Conservation (phyloP, 2,888 invertebrate species). For the Hypolimnas misippus region DNA sequence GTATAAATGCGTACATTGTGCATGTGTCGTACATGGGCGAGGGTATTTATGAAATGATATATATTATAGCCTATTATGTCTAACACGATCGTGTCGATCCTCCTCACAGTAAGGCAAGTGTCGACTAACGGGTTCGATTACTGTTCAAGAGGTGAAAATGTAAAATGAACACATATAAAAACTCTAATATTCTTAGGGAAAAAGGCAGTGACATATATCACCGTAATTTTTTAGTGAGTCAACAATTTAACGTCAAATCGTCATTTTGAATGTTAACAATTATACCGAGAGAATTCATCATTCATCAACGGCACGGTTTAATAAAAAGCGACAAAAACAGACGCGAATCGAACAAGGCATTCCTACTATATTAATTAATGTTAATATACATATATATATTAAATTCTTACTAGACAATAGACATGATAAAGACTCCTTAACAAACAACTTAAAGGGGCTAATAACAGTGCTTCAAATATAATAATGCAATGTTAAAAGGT, state of each 20-base stretch:
- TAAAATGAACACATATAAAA: slow-evolving; percentile 68
- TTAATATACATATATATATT: slow-evolving; percentile 68
- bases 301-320: slow-evolving; percentile 66
- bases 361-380: slow-evolving; percentile 70
- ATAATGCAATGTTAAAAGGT: slow-evolving; percentile 74
- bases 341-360: slow-evolving; percentile 77
- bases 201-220: slow-evolving; percentile 69
- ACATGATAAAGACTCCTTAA: slow-evolving; percentile 82
- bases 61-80: background rate
- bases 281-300: slow-evolving; percentile 52
- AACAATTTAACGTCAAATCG: slow-evolving; percentile 55
- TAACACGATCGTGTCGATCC: background rate
- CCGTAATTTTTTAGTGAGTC: slow-evolving; percentile 51
- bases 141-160: slow-evolving; percentile 52
- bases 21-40: slow-evolving; percentile 39
- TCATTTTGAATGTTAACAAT: slow-evolving; percentile 63
- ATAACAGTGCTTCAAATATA: slow-evolving; percentile 80
- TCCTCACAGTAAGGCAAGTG: slow-evolving; percentile 61
- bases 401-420: slow-evolving; percentile 82
- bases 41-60: background rate
- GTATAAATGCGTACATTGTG: slow-evolving; percentile 72
- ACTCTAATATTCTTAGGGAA: slow-evolving; percentile 58
- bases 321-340: slow-evolving; percentile 71
- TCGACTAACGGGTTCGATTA: slow-evolving; percentile 43
- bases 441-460: slow-evolving; percentile 80